Evolutionary conservation across 2,113 vertebrate species (phyloP).

Genomic region (Hucho hucho): DNA sequence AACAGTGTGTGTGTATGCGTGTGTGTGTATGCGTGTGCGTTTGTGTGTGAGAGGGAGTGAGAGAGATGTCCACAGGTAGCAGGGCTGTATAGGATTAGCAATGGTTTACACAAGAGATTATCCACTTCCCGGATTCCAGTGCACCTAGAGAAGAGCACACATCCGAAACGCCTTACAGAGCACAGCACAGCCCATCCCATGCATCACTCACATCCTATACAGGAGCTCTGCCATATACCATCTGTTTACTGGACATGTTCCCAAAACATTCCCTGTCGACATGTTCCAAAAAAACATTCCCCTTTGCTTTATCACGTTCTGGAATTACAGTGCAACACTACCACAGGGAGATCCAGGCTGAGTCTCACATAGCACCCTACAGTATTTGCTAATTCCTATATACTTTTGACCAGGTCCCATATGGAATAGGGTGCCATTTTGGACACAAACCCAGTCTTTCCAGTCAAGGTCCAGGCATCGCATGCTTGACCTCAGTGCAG

Average conservation of each 20-base stretch:
- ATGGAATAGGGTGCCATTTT: too few species aligned
- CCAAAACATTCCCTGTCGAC: background rate
- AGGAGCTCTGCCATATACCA: background rate
- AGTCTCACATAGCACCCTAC: too few species aligned
- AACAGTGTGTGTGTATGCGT: too few species aligned
- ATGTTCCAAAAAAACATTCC: background rate
- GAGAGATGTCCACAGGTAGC: background rate
- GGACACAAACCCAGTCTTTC: too few species aligned
- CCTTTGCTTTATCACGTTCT: too few species aligned
- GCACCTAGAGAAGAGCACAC: background rate
- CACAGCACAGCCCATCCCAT: background rate
- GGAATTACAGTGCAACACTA: too few species aligned
- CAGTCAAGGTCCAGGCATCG: too few species aligned
- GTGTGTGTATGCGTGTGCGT: too few species aligned
- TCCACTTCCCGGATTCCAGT: slow-evolving; percentile 8
- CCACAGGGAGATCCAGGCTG: too few species aligned
- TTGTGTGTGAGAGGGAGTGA: too few species aligned
- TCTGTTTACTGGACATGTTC: background rate
- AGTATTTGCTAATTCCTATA: too few species aligned
- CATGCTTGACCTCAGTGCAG: background rate
- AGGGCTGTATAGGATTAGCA: slow-evolving; percentile 1
- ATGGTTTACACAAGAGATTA: slow-evolving; percentile 20
- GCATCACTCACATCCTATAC: background rate
- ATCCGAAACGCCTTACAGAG: background rate
- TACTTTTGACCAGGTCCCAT: too few species aligned